These are phyloP conservation scores for Schizotus pectinicornis DNA, from an alignment of 2,888 invertebrate species.

Conservation along the genomic window DNA sequence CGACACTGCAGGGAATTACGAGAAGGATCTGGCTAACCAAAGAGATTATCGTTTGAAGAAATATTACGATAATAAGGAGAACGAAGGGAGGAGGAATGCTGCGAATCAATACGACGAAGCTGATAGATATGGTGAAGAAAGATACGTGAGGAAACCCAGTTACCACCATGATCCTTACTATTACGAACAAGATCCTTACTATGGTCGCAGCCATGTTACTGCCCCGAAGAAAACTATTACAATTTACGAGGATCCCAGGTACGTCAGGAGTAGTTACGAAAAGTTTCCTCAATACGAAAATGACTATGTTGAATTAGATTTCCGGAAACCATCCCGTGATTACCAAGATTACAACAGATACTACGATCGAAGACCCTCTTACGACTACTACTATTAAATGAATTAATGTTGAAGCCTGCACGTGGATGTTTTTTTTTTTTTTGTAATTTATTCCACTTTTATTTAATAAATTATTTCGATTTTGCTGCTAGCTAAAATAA, in stretches of 20 bases:
- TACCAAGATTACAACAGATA: conserved; percentile 25
- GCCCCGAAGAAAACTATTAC: conserved; percentile 49
- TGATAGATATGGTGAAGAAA: conserved; percentile 39
- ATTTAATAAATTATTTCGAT: no score
- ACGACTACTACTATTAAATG: conserved; percentile 39
- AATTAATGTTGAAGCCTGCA: background rate
- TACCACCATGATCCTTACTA: conserved; percentile 14
- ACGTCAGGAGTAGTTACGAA: conserved; percentile 30
- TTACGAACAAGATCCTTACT: conserved; percentile 11
- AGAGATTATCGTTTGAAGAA: conserved; percentile 49
- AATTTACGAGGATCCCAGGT: conserved; percentile 55
- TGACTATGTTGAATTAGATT: conserved; percentile 45
- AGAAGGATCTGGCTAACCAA: conserved; percentile 46
- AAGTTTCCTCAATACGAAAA: conserved; percentile 32
- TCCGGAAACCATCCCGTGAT: conserved; percentile 34
- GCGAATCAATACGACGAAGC: conserved; percentile 40
- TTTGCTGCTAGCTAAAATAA: no score
- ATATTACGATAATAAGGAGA: conserved; percentile 47
- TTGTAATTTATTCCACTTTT: no score
- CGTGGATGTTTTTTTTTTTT: no score
- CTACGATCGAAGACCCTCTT: conserved; percentile 31
- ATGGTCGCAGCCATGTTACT: conserved; percentile 7
- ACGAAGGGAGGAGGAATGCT: conserved; percentile 37
- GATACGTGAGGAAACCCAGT: conserved; percentile 32
- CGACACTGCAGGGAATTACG: conserved; percentile 49